Evolutionary conservation across 2,113 vertebrate genomes (phyloP), one percentile per base, ranked within the genome.

Genomic region (Istiophorus platypterus): DNA sequence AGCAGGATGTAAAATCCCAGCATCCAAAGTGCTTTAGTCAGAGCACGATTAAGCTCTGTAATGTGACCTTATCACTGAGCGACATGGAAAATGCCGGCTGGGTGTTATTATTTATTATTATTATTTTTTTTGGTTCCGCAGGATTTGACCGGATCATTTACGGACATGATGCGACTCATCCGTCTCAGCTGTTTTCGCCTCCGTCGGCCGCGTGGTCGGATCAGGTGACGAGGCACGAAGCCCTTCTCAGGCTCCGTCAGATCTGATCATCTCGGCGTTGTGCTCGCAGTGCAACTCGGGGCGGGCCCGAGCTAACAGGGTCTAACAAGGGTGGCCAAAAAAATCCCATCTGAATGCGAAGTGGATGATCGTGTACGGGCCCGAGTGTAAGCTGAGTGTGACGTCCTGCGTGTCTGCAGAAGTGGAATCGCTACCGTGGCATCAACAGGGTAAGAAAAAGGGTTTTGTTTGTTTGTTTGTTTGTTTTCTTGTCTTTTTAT

Each of bases 401-500:
- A 47, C 26, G 11, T 18, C 3, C 27, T 71, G 52, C 20, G 14
- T 66, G 12, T 31, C 2, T 45, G 24, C 57, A 45, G 10, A 18
- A 26, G 3, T 4, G 26, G 22, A 26, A 5, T 34, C 26, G 15
- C 39, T 26, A 26, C 34, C 26, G 12, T 58, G 31, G 31, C 15
- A 65, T 54, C n/a, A 15, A 17, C 39, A 27, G 63, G 27, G 59
- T 18, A 10, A 39, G 2, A 18, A 45, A 65, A 71, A 37, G 18
- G 1, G n/a, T n/a, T n/a, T n/a, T 45, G 9, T 68, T 17, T 37
- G 5, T 6, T 37, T 37, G 5, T 37, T 6, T 37, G 34, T 37
- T 9, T 39, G 7, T 39, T 18, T 7, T 49, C n/a, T n/a, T n/a
- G n/a, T n/a, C n/a, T 47, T 59, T 68, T 77, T 79, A 77, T 68